A percentile compares a stretch with the other conserved stretches of the same genome.
phyloP scores from a whole-genome alignment of 2,888 invertebrate genomes.

The Druceiella hillmani region DNA sequence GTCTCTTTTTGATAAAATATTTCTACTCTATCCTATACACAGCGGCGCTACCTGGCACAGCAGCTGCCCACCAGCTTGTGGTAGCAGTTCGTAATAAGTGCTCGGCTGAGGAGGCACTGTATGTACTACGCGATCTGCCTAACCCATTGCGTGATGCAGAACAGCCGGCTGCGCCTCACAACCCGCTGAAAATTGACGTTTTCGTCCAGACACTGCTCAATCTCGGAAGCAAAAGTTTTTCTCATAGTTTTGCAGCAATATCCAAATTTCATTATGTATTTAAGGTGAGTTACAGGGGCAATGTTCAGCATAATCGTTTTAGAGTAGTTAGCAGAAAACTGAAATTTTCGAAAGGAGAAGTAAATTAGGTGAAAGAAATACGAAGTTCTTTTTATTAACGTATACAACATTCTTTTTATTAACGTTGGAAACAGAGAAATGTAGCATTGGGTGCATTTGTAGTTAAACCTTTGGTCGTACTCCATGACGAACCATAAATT shows the following conservation, averaged over 20 bases:
- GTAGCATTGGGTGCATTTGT: no score
- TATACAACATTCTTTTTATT: no score
- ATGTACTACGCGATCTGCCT: constrained; percentile 81
- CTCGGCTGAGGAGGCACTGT: constrained; percentile 83
- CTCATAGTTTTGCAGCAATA: constrained; percentile 98
- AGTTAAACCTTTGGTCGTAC: no score
- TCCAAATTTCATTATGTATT: constrained; percentile 93
- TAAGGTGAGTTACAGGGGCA: constrained; percentile 68
- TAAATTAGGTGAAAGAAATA: no score
- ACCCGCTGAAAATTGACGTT: constrained; percentile 92
- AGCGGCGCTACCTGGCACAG: constrained; percentile 74
- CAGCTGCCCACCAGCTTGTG: constrained; percentile 81
- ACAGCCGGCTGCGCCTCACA: constrained; percentile 67
- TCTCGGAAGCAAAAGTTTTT: constrained; percentile 94
- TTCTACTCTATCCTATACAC: constrained; percentile 30
- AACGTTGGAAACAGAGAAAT: no score
- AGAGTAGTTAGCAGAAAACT: no score
- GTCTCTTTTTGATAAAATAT: no score
- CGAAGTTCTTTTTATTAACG: no score
- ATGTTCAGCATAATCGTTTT: no score
- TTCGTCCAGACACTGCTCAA: constrained; percentile 94
- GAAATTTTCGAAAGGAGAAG: no score
- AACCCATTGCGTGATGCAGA: constrained; percentile 71
- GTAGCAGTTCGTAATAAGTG: constrained; percentile 85
- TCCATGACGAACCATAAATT: no score